These are phyloP conservation scores for Aleiodes sp. DNA, from an alignment of 1,140 invertebrate species.

Conservation along the genomic window DNA sequence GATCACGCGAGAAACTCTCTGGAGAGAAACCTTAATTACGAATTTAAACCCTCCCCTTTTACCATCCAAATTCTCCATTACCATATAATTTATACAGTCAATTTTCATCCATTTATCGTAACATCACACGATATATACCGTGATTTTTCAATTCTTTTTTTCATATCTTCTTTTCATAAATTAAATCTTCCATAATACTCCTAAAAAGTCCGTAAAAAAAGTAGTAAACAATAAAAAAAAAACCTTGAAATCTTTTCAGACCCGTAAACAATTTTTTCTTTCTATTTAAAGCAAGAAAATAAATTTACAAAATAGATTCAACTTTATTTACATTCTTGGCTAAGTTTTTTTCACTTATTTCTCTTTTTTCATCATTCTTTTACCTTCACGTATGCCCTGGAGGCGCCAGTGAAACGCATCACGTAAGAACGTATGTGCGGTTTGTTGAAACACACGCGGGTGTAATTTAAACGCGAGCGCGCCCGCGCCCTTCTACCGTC, in stretches of 20 bases:
- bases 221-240: too few species aligned
- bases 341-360: not conserved
- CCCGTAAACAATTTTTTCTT: not conserved
- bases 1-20: conserved; percentile 23
- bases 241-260: too few species aligned
- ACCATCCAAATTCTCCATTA: conserved; percentile 28
- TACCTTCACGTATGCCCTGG: not conserved
- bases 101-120: conserved; percentile 18
- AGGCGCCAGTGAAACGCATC: conserved; percentile 10
- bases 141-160: conserved; percentile 1
- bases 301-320: not conserved
- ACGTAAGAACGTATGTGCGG: conserved; percentile 13
- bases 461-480: conserved; percentile 10
- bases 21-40: conserved; percentile 26
- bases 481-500: too few species aligned
- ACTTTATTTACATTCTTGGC: not conserved
- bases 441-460: conserved; percentile 1
- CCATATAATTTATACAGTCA: conserved; percentile 23
- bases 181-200: not conserved
- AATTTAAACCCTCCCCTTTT: conserved; percentile 19
- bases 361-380: not conserved
- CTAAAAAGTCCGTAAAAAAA: too few species aligned
- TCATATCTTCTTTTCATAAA: not conserved
- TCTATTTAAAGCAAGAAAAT: too few species aligned
- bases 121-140: not conserved